Evolutionary conservation across 1,140 invertebrate genomes (phyloP), one percentile per base, ranked within the genome.

Genomic region (Helicoverpa armigera): DNA sequence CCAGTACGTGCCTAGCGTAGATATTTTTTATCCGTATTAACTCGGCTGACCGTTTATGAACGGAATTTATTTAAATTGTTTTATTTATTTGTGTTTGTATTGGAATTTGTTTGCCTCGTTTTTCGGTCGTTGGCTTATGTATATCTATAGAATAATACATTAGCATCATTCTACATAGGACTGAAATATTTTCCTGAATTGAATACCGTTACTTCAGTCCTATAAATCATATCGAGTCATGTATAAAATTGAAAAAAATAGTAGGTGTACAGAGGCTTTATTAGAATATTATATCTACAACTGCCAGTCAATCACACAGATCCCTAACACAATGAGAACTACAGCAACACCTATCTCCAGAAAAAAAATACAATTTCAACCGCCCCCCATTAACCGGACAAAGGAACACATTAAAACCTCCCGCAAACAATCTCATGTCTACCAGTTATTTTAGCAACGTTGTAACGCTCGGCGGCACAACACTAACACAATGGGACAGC

Each of bases 391-490:
- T 67, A 67, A 67, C 14, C 10, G 14, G 3, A 67, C 63, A 67
- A 50, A 67, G 48, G 35, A 50, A 5, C 7, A 76, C 58, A 63
- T 50, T 63, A 53, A 63, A 76, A 14, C 31, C 10, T 14, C 54
- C 16, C 14, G 60, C 74, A 50, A 75, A 63, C 58, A 63, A 76
- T 51, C 63, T 14, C 51, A 2, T 48, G n/a, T 63, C 56, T 29
- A 51, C 23, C 74, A 65, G 23, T 65, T 54, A 65, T 54, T 54
- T 65, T 65, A 65, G 74, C 60, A 77, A 77, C 48, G 74, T 77
- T 77, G 82, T 86, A 82, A 76, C 78, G 7, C 58, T n/a, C 69
- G 16, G 61, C 35, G 56, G 50, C 50, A 82, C 78, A 86, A 82
- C 83, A 73, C 67, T 18, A 67, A 53, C 56, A 76, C 61, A 77